Evolutionary conservation across 1,140 invertebrate species (phyloP).

Genomic region (Procambarus clarkii): DNA sequence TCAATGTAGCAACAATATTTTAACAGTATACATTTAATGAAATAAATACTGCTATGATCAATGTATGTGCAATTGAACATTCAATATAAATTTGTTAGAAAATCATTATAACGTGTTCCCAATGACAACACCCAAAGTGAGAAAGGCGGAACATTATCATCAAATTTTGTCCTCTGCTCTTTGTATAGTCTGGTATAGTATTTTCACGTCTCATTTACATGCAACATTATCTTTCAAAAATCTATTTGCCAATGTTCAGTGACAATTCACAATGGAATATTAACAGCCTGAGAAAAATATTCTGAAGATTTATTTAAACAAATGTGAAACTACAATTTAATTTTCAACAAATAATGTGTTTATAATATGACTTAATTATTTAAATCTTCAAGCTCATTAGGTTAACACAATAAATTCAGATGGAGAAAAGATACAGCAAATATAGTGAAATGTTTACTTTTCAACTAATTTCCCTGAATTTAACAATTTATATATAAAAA

Average conservation of each 20-base stretch:
- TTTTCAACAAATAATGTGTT: constrained; percentile 45
- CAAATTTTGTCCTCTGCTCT: no score
- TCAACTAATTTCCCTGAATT: neutral
- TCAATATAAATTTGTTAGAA: neutral
- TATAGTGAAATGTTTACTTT: neutral
- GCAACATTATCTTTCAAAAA: neutral
- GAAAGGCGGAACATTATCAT: no score
- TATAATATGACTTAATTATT: neutral
- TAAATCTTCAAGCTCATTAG: neutral
- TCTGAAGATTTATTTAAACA: constrained; percentile 45
- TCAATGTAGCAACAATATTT: no score
- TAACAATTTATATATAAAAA: neutral
- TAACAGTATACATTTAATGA: no score
- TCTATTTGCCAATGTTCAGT: neutral
- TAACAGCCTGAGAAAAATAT: constrained; percentile 4
- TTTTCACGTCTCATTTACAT: neutral
- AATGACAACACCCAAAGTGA: neutral
- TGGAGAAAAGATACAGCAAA: neutral
- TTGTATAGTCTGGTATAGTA: neutral
- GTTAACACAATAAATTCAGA: neutral
- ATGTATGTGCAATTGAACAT: neutral
- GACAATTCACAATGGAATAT: neutral
- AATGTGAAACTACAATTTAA: constrained; percentile 52
- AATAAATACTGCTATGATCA: no score
- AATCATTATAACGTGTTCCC: neutral